phyloP scores from a whole-genome alignment of 2,113 vertebrate genomes.

The Naja naja region DNA sequence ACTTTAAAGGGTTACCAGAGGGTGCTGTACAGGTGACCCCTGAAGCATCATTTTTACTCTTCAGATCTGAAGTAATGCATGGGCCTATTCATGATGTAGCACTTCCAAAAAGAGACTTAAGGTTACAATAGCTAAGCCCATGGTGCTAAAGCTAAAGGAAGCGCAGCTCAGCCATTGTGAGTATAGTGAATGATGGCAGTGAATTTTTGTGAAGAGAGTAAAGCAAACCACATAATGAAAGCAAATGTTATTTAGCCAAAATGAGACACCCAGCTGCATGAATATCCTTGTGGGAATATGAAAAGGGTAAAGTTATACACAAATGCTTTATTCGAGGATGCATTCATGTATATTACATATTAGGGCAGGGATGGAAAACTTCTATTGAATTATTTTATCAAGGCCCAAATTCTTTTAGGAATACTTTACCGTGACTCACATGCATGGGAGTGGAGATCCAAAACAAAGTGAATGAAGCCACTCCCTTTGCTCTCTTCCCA shows the following conservation, averaged over 20 bases:
- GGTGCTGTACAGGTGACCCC: background rate
- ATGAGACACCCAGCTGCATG: background rate
- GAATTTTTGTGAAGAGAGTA: background rate
- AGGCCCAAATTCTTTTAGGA: background rate
- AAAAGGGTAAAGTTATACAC: background rate
- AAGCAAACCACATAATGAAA: background rate
- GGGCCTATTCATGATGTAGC: background rate
- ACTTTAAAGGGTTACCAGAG: background rate
- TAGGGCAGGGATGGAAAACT: background rate
- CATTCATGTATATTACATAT: background rate
- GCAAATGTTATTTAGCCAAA: background rate
- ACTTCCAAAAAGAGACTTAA: background rate
- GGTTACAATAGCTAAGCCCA: background rate
- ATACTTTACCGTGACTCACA: background rate
- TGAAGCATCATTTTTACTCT: background rate
- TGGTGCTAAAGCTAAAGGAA: background rate
- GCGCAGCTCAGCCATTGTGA: background rate
- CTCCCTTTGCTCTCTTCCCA: background rate
- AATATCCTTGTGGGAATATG: background rate
- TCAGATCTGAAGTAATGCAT: background rate
- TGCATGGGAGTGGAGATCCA: background rate
- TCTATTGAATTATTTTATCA: background rate
- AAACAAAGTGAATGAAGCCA: background rate
- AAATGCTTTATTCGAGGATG: background rate
- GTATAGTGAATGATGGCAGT: background rate